Evolutionary conservation across 2,797 vertebrate genomes (phyloP).

Genomic region (Pelodytes ibericus): DNA sequence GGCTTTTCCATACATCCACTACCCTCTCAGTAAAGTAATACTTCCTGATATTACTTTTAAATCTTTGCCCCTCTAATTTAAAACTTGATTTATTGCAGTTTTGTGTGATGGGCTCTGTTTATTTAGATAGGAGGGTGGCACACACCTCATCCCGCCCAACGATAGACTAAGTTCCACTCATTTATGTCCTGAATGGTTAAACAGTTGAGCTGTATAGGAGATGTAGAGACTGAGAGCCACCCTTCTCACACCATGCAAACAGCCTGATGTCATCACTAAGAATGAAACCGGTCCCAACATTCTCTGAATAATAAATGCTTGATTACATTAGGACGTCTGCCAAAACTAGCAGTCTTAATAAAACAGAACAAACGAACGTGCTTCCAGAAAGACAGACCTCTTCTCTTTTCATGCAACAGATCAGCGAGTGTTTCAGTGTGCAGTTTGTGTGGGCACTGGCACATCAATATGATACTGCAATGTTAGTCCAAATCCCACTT

Average conservation of each 20-base stretch:
- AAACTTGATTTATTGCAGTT: too few relatives aligned
- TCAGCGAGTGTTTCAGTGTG: constrained; percentile 38
- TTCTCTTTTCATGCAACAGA: constrained; percentile 34
- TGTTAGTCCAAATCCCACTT: constrained; percentile 29
- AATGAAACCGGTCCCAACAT: constrained; percentile 41
- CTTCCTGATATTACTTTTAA: too few relatives aligned
- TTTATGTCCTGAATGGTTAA: not conserved
- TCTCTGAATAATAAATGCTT: constrained; percentile 58
- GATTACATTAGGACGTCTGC: constrained; percentile 60
- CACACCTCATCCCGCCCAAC: too few relatives aligned
- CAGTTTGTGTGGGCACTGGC: constrained; percentile 42
- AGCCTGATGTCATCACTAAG: constrained; percentile 22
- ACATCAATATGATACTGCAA: not conserved
- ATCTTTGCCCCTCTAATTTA: too few relatives aligned
- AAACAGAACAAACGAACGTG: constrained; percentile 55
- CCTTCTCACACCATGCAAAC: constrained; percentile 1
- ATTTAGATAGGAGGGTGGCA: too few relatives aligned
- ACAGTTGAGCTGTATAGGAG: not conserved
- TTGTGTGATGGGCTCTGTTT: too few relatives aligned
- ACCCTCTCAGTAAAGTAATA: too few relatives aligned
- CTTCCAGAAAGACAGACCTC: constrained; percentile 55
- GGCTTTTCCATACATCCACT: too few relatives aligned
- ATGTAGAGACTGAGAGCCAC: constrained; percentile 15
- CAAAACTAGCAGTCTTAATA: constrained; percentile 60
- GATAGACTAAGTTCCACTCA: not conserved